A percentile compares a stretch with the other conserved stretches of the same genome.
Conservation (phyloP, 2,888 invertebrate species). For the Watsonalla cultraria region DNA sequence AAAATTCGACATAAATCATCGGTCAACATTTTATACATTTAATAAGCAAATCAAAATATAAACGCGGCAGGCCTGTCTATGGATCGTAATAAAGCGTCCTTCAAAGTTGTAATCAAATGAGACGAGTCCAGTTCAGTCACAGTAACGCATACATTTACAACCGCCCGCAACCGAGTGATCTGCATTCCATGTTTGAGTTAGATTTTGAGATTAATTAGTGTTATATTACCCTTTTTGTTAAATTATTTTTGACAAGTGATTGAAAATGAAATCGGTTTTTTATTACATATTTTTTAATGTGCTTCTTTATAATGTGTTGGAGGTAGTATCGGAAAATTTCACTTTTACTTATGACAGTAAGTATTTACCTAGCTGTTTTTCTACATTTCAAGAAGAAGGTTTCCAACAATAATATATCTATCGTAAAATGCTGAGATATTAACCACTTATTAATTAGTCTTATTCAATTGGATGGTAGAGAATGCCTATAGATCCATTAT, state of each 20-base stretch:
- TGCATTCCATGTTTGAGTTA: neutral
- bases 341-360: slow-evolving; percentile 40
- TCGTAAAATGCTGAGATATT: too few relatives aligned
- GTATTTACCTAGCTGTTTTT: slow-evolving; percentile 9
- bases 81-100: too few relatives aligned
- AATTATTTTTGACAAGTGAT: neutral
- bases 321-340: slow-evolving; percentile 18
- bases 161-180: neutral
- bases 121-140: neutral
- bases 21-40: too few relatives aligned
- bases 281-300: slow-evolving; percentile 10
- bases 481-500: too few relatives aligned
- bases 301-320: neutral
- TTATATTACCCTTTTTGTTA: neutral
- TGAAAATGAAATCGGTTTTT: slow-evolving; percentile 23
- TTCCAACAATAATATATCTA: too few relatives aligned
- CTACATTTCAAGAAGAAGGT: too few relatives aligned
- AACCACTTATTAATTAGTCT: too few relatives aligned
- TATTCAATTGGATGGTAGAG: too few relatives aligned
- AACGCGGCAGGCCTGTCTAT: too few relatives aligned
- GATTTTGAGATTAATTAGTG: neutral
- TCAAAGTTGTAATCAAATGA: too few relatives aligned
- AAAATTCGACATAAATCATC: too few relatives aligned
- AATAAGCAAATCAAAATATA: too few relatives aligned
- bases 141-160: neutral